These are phyloP conservation scores for Gambelia wislizenii DNA, from an alignment of 2,797 vertebrate genomes.

Conservation along the genomic window DNA sequence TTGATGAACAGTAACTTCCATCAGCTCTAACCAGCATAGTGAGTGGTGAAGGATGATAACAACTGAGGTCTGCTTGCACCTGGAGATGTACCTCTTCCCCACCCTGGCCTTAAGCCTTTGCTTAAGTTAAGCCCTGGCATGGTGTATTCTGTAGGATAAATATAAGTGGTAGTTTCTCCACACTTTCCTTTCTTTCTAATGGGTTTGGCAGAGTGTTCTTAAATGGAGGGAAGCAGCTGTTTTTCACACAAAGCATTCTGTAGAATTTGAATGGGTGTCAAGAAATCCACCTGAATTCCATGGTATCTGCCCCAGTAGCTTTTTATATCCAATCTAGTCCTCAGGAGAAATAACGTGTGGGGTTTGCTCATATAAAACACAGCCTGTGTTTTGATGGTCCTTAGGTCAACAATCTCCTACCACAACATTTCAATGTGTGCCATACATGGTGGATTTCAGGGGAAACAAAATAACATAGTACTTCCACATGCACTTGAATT, in stretches of 20 bases:
- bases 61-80: too few species aligned
- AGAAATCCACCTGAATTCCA: not conserved
- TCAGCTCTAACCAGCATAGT: too few species aligned
- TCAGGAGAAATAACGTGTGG: not conserved
- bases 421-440: not conserved
- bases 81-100: too few species aligned
- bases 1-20: too few species aligned
- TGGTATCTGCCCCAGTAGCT: not conserved
- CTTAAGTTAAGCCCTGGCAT: not conserved
- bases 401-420: not conserved
- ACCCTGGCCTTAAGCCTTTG: too few species aligned
- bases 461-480: not conserved
- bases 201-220: not conserved
- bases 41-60: too few species aligned
- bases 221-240: not conserved
- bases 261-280: not conserved
- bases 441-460: not conserved
- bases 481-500: not conserved
- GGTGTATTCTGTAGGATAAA: not conserved
- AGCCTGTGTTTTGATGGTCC: not conserved
- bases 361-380: too few species aligned
- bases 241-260: constrained; percentile 2
- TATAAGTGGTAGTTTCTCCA: not conserved
- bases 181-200: not conserved
- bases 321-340: not conserved